A percentile compares a stretch with the other conserved stretches of the same genome.
These are phyloP conservation scores for Antrozous pallidus DNA, from an alignment of 2,797 vertebrate species.

Conservation along the genomic window DNA sequence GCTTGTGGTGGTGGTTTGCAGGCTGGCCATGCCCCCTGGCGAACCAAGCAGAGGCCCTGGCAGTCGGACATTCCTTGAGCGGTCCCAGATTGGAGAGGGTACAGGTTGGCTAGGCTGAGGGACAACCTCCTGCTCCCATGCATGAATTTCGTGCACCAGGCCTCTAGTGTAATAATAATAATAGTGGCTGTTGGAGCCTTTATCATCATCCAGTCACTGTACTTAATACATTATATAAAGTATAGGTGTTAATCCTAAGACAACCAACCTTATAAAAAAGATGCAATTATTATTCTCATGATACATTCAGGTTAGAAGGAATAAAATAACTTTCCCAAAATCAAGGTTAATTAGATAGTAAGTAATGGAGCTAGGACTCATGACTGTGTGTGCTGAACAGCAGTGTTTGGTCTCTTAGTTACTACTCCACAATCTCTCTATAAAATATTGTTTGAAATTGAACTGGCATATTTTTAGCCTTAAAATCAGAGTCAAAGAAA, in stretches of 20 bases:
- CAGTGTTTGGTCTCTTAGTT: not conserved
- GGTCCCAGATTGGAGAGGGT: no score
- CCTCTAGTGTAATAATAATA: not conserved
- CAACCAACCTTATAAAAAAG: not conserved
- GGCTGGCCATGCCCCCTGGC: no score
- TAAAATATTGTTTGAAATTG: not conserved
- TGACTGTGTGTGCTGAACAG: not conserved
- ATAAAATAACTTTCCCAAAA: not conserved
- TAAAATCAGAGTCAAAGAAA: constrained; percentile 14
- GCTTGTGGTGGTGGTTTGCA: no score
- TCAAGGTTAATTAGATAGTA: not conserved
- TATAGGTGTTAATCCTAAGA: not conserved
- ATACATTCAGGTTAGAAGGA: not conserved
- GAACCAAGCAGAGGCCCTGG: no score
- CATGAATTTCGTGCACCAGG: no score
- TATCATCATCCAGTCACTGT: not conserved
- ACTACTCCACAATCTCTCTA: not conserved
- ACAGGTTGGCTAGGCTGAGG: no score
- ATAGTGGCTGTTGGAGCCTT: not conserved
- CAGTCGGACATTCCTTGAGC: no score
- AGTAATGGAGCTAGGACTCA: not conserved
- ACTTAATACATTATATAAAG: not conserved
- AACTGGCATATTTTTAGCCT: not conserved
- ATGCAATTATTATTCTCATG: not conserved
- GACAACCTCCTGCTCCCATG: no score